Percentiles rank a stretch among this genome's conserved stretches.
These are phyloP conservation scores for Serripes groenlandicus DNA, from an alignment of 2,888 invertebrate species.

Conservation along the genomic window DNA sequence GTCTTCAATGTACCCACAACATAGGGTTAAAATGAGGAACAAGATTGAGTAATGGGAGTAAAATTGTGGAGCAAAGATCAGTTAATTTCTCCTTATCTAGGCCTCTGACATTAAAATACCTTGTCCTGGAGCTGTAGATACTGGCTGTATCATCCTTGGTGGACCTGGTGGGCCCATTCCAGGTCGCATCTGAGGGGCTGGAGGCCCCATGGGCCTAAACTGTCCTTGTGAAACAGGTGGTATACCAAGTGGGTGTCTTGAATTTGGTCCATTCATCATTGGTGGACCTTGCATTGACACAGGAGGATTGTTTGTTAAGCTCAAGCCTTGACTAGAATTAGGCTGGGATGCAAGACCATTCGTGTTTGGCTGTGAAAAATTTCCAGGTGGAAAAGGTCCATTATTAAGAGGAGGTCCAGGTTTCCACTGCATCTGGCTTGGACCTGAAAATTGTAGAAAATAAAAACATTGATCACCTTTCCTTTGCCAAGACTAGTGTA, in stretches of 20 bases:
- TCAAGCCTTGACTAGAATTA: neutral
- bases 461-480: no score
- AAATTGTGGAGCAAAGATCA: no score
- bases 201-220: constrained; percentile 29
- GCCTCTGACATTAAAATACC: neutral
- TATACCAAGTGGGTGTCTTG: constrained; percentile 15
- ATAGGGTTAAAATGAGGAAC: no score
- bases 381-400: constrained; percentile 41
- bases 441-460: constrained; percentile 3
- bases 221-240: constrained; percentile 9
- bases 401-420: constrained; percentile 31
- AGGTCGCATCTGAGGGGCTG: neutral
- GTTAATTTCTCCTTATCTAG: neutral
- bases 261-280: constrained; percentile 44
- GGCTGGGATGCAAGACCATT: constrained; percentile 45
- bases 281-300: neutral
- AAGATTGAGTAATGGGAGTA: no score
- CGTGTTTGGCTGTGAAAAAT: constrained; percentile 32
- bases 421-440: constrained; percentile 35
- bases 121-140: neutral
- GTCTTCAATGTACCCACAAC: no score
- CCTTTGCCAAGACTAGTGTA: no score
- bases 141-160: constrained; percentile 9
- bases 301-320: neutral
- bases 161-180: constrained; percentile 4